Base-by-base conservation (phyloP, 2,888 invertebrate genomes). In the Pyrrhia umbra region DNA sequence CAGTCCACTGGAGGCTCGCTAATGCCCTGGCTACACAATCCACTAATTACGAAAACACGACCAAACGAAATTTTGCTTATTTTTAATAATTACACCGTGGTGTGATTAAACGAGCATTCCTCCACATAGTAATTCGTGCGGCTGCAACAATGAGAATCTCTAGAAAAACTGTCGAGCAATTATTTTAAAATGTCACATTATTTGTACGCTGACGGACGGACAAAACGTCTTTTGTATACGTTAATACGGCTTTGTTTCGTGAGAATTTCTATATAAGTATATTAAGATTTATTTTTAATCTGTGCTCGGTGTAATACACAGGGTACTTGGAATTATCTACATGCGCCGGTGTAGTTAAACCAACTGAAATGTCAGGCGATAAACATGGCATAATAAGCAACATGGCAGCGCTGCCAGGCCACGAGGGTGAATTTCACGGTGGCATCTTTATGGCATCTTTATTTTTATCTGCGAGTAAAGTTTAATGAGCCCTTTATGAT, bases 111-210 rank as follows among this genome's bases (percentile, higher is more conserved):
- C 75, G 71, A 27, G 73, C 78, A 79, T 80, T 78, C 79, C 75
- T 80, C 72, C 79, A 81, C 81, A 69, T 80, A 63, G 61, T 81
- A 79, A 80, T 82, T 67, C 59, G 70, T 67, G 71, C 62, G 30
- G 59, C 61, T 58, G 71, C 79, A 81, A 85, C 80, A 84, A 85
- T 83, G 81, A 68, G 73, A 64, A 65, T 68, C 57, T 77, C 42
- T 57, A 71, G 58, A 69, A 68, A 80, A 78, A 81, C 70, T 72
- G 60, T 69, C 54, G 18, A 18, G 74, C 73, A 85, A 89, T 89
- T 89, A 87, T 86, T 83, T 81, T 69, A 73, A 88, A 89, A 89
- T 89, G 89, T 88, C 88, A 85, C 85, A 84, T 85, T 82, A 84
- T 86, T 82, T 82, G 78, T 80, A 72, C 68, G 63, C 77, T 71